phyloP scores from a whole-genome alignment of 2,113 vertebrate genomes.

The Varanus komodoensis region DNA sequence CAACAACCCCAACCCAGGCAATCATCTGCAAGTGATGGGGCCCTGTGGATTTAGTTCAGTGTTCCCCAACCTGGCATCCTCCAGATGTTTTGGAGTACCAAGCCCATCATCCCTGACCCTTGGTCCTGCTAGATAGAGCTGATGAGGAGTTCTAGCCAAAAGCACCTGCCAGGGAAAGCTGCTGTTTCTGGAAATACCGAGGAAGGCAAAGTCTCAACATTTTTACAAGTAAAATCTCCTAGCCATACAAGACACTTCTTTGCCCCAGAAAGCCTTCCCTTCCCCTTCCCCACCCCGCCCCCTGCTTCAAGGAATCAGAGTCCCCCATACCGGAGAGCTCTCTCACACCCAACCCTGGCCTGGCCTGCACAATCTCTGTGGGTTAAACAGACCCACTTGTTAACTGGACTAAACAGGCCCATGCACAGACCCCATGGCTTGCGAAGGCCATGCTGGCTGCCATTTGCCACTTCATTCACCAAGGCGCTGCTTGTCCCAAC shows the following conservation, averaged over 20 bases:
- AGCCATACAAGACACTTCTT: neutral
- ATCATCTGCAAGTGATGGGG: neutral
- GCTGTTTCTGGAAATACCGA: too few relatives aligned
- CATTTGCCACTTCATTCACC: too few relatives aligned
- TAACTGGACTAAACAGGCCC: too few relatives aligned
- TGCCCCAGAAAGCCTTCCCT: neutral
- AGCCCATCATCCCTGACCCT: neutral
- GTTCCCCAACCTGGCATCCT: neutral
- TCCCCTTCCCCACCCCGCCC: neutral
- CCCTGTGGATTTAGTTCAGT: neutral
- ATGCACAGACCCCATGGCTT: too few relatives aligned
- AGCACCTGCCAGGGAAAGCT: too few relatives aligned
- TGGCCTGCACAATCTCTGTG: too few relatives aligned
- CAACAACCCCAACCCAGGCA: too few relatives aligned
- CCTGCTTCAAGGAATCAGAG: neutral
- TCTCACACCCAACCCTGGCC: too few relatives aligned
- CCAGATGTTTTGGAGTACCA: neutral
- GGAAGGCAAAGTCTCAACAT: too few relatives aligned
- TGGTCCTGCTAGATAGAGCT: neutral
- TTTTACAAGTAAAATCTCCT: neutral
- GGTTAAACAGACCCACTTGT: too few relatives aligned
- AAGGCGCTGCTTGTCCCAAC: too few relatives aligned
- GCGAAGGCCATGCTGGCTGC: too few relatives aligned
- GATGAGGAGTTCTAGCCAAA: neutral
- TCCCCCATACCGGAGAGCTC: neutral